Evolutionary conservation across 2,113 vertebrate genomes (phyloP), one percentile per base, ranked within the genome.

Genomic region (Crypturellus undulatus): DNA sequence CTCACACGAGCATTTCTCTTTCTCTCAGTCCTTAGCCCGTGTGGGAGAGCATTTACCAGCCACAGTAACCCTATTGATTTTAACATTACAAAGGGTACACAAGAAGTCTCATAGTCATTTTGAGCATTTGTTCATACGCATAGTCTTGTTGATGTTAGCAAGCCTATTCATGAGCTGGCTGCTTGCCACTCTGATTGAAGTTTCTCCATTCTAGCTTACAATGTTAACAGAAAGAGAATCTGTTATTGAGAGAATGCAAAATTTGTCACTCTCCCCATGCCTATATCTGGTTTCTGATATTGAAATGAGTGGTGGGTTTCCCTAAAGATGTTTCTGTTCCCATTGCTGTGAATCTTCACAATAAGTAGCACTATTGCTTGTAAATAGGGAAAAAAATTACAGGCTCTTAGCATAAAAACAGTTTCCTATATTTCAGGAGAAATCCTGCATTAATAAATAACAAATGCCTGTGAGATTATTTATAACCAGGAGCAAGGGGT

Each of bases 61-160:
- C 69, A 28, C 76, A 65, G 90, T 11, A 60, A 47, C 71, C 72
- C 79, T 4, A 3, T 43, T 22, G 79, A 64, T 89, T 96, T 96
- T 97, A 97, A 89, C 93, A 96, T 97, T 96, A 96, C 93, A 96
- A 97, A 97, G 96, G 95, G 17, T 82, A 93, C 40, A 93, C 88
- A 93, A 92, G 92, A 65, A 96, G 79, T 95, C 92, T 95, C 88
- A 8, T 93, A 81, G 95, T 94, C 79, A 69, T 96, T 95, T 93
- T 96, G 94, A 96, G 93, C 93, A 92, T 97, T 96, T 96, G 95
- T 95, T 96, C 92, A 94, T 95, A 95, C 24, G 9, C 90, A 93
- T 92, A 97, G 94, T 96, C 95, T 95, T 96, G 94, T 95, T 95
- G 94, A 95, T 95, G 88, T 96, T 95, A 96, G 92, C 49, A 15